Conservation (phyloP, 2,888 invertebrate genomes). For the Melanchra persicariae region DNA sequence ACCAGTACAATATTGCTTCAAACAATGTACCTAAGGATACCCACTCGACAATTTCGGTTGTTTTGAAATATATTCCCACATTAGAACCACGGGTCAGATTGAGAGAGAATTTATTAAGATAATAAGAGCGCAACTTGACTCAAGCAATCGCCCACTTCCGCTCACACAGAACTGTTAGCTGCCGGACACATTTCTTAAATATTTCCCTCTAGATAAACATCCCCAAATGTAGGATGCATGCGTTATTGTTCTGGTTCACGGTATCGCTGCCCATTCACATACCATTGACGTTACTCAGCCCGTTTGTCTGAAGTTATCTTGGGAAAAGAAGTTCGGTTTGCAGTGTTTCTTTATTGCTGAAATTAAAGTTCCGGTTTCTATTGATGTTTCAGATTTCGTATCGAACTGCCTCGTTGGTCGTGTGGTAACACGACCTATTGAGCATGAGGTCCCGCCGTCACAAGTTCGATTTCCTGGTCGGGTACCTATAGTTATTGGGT, state of each 20-base stretch:
- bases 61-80: conserved; percentile 65
- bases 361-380: background rate
- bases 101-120: conserved; percentile 68
- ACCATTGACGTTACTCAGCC: background rate
- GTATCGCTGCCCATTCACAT: conserved; percentile 30
- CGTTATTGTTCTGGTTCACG: conserved; percentile 36
- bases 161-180: conserved; percentile 62
- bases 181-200: conserved; percentile 54
- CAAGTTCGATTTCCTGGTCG: too few relatives aligned
- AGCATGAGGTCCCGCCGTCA: too few relatives aligned
- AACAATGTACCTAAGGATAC: conserved; percentile 47
- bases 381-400: background rate
- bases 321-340: conserved; percentile 6
- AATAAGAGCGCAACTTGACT: conserved; percentile 74
- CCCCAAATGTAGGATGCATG: conserved; percentile 48
- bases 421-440: background rate
- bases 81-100: conserved; percentile 64
- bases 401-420: background rate
- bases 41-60: conserved; percentile 14
- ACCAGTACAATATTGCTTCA: conserved; percentile 4
- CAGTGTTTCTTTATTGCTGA: background rate
- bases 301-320: background rate
- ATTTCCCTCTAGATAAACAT: conserved; percentile 49
- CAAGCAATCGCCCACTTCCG: conserved; percentile 80
- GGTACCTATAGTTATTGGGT: too few relatives aligned